Evolutionary conservation across 2,888 invertebrate genomes (phyloP).

Genomic region (Eutolmus rufibarbis): DNA sequence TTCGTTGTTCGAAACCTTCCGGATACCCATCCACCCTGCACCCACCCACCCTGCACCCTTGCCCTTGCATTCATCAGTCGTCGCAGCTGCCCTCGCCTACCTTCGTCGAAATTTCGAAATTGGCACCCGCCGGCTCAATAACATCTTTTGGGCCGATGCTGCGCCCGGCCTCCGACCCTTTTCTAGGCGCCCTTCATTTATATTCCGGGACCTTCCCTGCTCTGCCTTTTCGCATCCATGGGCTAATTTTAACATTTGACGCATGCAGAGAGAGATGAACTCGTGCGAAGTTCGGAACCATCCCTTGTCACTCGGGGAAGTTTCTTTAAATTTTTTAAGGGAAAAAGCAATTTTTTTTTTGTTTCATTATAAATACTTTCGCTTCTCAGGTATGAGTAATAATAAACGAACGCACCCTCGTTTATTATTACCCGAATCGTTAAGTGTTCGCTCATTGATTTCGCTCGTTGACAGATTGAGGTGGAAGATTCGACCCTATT

Average conservation of each 20-base stretch:
- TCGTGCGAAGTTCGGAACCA: not conserved
- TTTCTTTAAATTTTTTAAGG: not conserved
- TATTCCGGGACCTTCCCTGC: not conserved
- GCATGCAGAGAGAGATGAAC: not conserved
- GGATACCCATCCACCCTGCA: not conserved
- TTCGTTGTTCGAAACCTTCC: not conserved
- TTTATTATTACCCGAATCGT: not conserved
- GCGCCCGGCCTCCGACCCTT: not conserved
- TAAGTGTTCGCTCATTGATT: not conserved
- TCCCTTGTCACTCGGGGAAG: not conserved
- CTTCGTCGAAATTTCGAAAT: not conserved
- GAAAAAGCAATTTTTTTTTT: not conserved
- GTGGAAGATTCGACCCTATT: not conserved
- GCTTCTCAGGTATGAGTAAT: not conserved
- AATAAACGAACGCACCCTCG: not conserved
- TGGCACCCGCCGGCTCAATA: not conserved
- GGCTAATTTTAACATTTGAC: not conserved
- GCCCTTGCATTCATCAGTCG: not conserved
- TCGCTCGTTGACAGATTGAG: not conserved
- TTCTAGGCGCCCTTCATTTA: not conserved
- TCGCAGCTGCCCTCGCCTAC: not conserved
- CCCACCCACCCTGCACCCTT: not conserved
- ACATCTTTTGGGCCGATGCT: not conserved
- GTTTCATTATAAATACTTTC: too few species aligned
- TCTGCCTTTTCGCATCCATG: slow-evolving; percentile 1